Percentiles rank a stretch among this genome's conserved stretches.
Evolutionary conservation across 2,113 vertebrate species (phyloP).

Genomic region (Podiceps cristatus): DNA sequence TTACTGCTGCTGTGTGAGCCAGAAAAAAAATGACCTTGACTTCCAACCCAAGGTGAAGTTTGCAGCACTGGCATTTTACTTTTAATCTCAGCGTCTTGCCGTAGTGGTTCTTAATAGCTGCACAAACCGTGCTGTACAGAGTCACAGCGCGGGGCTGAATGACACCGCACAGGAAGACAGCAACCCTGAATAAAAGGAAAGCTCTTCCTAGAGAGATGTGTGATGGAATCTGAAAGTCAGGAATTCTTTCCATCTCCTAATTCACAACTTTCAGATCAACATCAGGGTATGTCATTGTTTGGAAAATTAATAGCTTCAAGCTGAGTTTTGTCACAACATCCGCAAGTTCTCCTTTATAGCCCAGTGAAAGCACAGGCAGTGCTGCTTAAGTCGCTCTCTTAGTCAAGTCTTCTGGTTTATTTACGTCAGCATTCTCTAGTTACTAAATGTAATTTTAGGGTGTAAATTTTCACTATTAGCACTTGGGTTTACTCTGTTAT

Average conservation of each 20-base stretch:
- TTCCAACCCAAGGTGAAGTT: background rate
- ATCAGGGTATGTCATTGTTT: slow-evolving; percentile 42
- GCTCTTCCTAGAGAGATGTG: background rate
- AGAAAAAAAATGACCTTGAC: background rate
- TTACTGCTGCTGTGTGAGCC: background rate
- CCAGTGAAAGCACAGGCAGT: slow-evolving; percentile 64
- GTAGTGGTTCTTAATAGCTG: background rate
- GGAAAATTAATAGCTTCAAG: slow-evolving; percentile 78
- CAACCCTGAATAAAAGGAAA: background rate
- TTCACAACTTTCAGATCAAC: slow-evolving; percentile 31
- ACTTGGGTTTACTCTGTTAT: background rate
- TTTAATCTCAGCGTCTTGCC: background rate
- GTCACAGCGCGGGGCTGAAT: background rate
- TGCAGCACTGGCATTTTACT: background rate
- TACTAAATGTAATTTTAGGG: slow-evolving; percentile 22
- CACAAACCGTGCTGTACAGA: rapidly evolving
- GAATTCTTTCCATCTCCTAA: slow-evolving; percentile 41
- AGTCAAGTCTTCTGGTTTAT: slow-evolving; percentile 59
- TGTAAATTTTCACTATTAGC: background rate
- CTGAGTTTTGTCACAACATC: slow-evolving; percentile 66
- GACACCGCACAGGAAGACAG: background rate
- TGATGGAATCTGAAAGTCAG: slow-evolving; percentile 19
- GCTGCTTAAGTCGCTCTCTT: slow-evolving; percentile 64
- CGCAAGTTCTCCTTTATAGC: slow-evolving; percentile 25
- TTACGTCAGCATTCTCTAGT: slow-evolving; percentile 71